Percentiles rank a stretch among this genome's conserved stretches.
Evolutionary conservation across 2,797 vertebrate species (phyloP).

Genomic region (Spatula clypeata): DNA sequence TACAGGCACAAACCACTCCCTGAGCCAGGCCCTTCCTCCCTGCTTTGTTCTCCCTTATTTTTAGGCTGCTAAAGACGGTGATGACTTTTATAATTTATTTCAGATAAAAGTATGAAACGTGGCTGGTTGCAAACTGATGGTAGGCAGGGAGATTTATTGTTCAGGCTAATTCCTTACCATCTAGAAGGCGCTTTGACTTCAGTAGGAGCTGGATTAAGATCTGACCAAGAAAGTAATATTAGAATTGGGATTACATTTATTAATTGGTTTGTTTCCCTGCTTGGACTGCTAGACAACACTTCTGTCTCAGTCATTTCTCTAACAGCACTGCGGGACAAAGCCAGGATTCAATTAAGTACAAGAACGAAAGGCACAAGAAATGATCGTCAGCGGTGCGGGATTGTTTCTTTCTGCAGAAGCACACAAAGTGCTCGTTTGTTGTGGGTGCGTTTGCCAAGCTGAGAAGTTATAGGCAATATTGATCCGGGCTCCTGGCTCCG

Average conservation of each 20-base stretch:
- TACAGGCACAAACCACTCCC: background rate
- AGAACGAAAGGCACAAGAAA: slow-evolving; percentile 43
- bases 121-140: background rate
- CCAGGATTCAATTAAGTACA: slow-evolving; percentile 34
- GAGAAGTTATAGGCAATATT: slow-evolving; percentile 62
- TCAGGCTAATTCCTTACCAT: background rate
- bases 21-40: rapidly evolving
- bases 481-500: slow-evolving; percentile 41
- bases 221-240: background rate
- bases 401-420: slow-evolving; percentile 31
- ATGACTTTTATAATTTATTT: slow-evolving; percentile 14
- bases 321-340: slow-evolving; percentile 46
- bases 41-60: background rate
- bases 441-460: background rate
- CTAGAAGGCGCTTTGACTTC: background rate
- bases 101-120: background rate
- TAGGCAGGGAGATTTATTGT: background rate
- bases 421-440: slow-evolving; percentile 51
- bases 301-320: background rate
- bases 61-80: background rate
- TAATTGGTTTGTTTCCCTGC: slow-evolving; percentile 7
- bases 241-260: background rate
- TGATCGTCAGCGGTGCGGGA: slow-evolving; percentile 1
- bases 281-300: background rate
- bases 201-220: background rate